Evolutionary conservation across 2,113 vertebrate species (phyloP).

Genomic region (Sarotherodon lohbergeri): DNA sequence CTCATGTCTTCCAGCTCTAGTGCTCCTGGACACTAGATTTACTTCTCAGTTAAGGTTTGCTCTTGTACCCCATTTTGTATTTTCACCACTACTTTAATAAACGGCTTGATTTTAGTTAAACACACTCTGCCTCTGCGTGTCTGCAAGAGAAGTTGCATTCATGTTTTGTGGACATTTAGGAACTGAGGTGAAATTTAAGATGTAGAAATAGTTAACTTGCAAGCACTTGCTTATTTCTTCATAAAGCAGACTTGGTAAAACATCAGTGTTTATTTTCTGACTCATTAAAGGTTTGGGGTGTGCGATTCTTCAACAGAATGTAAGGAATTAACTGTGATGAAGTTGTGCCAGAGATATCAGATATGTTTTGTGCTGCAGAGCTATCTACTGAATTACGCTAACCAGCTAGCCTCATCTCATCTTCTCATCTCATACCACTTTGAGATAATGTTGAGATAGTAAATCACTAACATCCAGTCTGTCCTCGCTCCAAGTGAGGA

Average conservation of each 20-base stretch:
- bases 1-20: background rate
- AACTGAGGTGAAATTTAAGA: background rate
- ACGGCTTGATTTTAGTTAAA: background rate
- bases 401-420: background rate
- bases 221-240: accelerated
- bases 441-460: background rate
- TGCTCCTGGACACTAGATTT: background rate
- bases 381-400: background rate
- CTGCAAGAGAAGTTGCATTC: background rate
- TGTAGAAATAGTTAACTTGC: background rate
- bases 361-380: background rate
- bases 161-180: accelerated
- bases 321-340: background rate
- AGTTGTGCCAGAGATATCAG: background rate
- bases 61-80: background rate
- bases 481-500: background rate
- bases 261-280: background rate
- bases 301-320: background rate
- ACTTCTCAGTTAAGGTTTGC: background rate
- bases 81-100: background rate
- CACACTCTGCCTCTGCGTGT: accelerated
- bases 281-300: background rate
- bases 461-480: background rate
- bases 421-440: background rate
- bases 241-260: background rate